Conservation (phyloP, 1,140 invertebrate genomes). For the Tetramorium alpestre region DNA sequence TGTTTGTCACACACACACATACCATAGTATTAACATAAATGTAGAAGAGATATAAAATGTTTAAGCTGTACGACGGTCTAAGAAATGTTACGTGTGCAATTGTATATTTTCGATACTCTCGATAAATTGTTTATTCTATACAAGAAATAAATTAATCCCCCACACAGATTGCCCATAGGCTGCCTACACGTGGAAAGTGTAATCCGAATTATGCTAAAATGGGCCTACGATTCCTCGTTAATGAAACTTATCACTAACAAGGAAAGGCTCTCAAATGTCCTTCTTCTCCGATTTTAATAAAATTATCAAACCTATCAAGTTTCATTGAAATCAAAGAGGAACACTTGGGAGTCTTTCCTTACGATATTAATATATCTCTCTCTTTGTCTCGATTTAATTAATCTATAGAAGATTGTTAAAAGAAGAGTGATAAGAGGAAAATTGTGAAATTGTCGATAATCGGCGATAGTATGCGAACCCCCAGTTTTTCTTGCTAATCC, state of each 20-base stretch:
- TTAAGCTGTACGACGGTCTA: slow-evolving; percentile 21
- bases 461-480: background rate
- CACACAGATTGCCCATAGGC: background rate
- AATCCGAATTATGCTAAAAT: slow-evolving; percentile 1
- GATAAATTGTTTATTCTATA: slow-evolving; percentile 22
- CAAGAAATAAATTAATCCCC: background rate
- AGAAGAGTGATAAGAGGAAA: background rate
- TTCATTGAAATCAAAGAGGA: no score
- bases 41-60: slow-evolving; percentile 12
- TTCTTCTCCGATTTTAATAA: no score
- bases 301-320: no score
- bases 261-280: no score
- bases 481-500: background rate
- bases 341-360: no score
- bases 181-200: background rate
- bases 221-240: background rate
- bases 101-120: slow-evolving; percentile 39
- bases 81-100: slow-evolving; percentile 21
- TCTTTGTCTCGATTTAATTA: slow-evolving; percentile 1
- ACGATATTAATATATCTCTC: slow-evolving; percentile 16
- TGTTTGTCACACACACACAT: slow-evolving; percentile 5
- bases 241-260: background rate
- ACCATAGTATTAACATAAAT: slow-evolving; percentile 36
- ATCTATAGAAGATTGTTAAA: slow-evolving; percentile 10
- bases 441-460: slow-evolving; percentile 9